Evolutionary conservation across 2,113 vertebrate species (phyloP), one percentile per base, ranked within the genome.

Genomic region (Stomatorhinus ivindoensis): DNA sequence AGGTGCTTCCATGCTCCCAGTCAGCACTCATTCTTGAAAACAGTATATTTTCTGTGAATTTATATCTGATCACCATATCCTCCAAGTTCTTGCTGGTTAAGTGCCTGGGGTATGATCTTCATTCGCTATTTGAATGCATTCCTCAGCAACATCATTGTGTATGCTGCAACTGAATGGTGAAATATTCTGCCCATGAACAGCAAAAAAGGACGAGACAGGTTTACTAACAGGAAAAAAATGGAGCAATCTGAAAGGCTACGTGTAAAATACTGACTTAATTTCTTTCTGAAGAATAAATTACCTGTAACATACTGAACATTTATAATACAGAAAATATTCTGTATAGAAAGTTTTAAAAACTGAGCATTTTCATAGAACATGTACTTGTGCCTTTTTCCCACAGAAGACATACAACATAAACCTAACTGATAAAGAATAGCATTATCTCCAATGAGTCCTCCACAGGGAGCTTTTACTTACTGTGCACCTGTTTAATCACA

Each of bases 201-300:
- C 73, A 19, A 80, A 80, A 31, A 27, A 5, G 21, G 19, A 86
- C 24, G 10, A 85, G 83, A 48, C 44, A 50, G 46, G n/a, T 76
- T 76, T 76, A 76, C 73, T 76, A 76, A 76, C 73, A 85, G 83
- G 83, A 48, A 24, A 85, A 85, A 85, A 48, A 50, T 27, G 46
- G 2, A 13, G 44, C 44, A 47, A 24, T 31, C 46, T 5, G 3
- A 50, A 85, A 48, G 47, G 11, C 19, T 27, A n/a, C 6, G 3
- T 50, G 11, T 2, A 86, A 86, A 48, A 86, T 47, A n/a, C 46
- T 31, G 13, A 15, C 46, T 47, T 86, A 86, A 27, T 86, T 86
- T 48, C n/a, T 50, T 86, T 50, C 24, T 47, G 11, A 84, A 47
- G 46, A 44, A 24, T 47, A 11, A 84, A 47, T 44, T 19, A 21